phyloP scores from a whole-genome alignment of 1,140 invertebrate species.

The Drosophila mayri region DNA sequence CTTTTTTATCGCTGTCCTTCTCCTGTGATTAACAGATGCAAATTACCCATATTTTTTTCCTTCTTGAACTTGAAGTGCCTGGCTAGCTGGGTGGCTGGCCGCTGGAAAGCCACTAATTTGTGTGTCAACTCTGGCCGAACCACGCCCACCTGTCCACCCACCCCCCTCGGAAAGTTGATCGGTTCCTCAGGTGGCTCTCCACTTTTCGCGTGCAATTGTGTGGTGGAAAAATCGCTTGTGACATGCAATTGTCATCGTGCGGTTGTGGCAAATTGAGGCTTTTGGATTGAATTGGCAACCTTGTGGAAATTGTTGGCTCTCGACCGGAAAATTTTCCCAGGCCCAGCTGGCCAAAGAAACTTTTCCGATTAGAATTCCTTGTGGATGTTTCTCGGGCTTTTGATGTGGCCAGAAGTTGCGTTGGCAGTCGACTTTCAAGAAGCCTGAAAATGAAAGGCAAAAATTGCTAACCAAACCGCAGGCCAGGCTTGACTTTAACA shows the following conservation, averaged over 20 bases:
- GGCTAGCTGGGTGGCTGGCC: neutral
- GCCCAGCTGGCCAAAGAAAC: constrained; percentile 44
- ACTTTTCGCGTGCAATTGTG: constrained; percentile 58
- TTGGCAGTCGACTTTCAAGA: constrained; percentile 11
- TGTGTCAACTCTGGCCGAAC: constrained; percentile 59
- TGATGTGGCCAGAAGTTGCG: constrained; percentile 32
- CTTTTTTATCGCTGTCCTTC: constrained; percentile 9
- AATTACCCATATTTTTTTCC: constrained; percentile 26
- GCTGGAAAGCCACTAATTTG: constrained; percentile 67
- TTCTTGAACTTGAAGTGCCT: constrained; percentile 73
- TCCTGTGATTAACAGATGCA: constrained; percentile 41
- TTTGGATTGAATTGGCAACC: constrained; percentile 33
- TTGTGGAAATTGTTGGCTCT: constrained; percentile 48
- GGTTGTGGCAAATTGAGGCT: constrained; percentile 69
- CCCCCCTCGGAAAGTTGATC: constrained; percentile 20
- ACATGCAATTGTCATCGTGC: constrained; percentile 76
- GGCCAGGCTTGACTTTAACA: constrained; percentile 11
- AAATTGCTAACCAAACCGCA: constrained; percentile 68
- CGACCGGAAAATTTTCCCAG: constrained; percentile 67
- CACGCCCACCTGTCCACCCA: constrained; percentile 26
- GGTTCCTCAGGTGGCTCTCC: constrained; percentile 29
- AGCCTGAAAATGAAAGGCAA: constrained; percentile 61
- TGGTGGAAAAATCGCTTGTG: constrained; percentile 39
- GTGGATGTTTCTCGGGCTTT: constrained; percentile 30
- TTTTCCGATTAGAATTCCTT: constrained; percentile 50